These are phyloP conservation scores for Cerceris ruficornis DNA, from an alignment of 2,888 invertebrate genomes.

Conservation along the genomic window DNA sequence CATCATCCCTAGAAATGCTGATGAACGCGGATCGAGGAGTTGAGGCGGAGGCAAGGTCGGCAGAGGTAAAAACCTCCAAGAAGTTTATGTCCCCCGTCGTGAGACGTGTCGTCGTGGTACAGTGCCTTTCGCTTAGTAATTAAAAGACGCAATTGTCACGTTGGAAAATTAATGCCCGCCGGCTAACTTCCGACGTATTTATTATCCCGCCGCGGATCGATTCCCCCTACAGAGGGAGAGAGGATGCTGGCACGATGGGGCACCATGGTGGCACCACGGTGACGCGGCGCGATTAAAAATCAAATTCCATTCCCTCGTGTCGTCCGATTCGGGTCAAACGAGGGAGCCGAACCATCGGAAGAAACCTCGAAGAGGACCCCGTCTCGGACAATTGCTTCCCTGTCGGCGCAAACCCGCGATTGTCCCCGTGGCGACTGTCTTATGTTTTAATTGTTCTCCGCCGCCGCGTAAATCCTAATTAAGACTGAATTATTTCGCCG, in stretches of 20 bases:
- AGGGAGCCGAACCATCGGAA: background rate
- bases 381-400: slow-evolving; percentile 49
- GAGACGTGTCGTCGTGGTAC: slow-evolving; percentile 50
- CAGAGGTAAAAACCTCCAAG: slow-evolving; percentile 37
- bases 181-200: slow-evolving; percentile 44
- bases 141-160: slow-evolving; percentile 61
- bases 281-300: slow-evolving; percentile 38
- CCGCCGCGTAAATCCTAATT: slow-evolving; percentile 77
- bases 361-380: background rate
- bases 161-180: slow-evolving; percentile 49
- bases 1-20: slow-evolving; percentile 28
- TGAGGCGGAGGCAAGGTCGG: slow-evolving; percentile 14
- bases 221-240: slow-evolving; percentile 6
- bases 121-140: slow-evolving; percentile 47
- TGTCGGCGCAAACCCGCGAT: slow-evolving; percentile 33
- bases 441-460: slow-evolving; percentile 77
- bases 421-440: slow-evolving; percentile 64
- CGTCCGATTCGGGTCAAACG: slow-evolving; percentile 5
- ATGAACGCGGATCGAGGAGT: slow-evolving; percentile 20
- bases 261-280: background rate
- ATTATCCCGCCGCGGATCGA: slow-evolving; percentile 42
- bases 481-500: slow-evolving; percentile 76
- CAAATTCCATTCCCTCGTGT: slow-evolving; percentile 39
- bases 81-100: slow-evolving; percentile 51
- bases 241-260: slow-evolving; percentile 26